Conservation (phyloP, 2,888 invertebrate genomes). For the Microchrysa polita region DNA sequence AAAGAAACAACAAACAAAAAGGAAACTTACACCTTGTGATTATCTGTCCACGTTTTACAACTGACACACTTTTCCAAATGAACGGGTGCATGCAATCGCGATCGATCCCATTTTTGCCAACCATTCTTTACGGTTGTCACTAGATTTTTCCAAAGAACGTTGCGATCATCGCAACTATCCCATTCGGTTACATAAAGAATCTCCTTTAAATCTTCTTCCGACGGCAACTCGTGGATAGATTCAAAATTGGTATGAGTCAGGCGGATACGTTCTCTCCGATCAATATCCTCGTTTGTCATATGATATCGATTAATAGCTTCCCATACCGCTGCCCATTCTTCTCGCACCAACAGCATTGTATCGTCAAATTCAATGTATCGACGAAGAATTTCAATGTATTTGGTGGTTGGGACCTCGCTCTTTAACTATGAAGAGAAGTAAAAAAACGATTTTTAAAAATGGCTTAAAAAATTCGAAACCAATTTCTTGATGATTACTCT, state of each 20-base stretch:
- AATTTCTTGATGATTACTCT: slow-evolving; percentile 18
- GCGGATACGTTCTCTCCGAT: slow-evolving; percentile 59
- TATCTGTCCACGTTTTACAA: slow-evolving; percentile 60
- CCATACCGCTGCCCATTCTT: slow-evolving; percentile 68
- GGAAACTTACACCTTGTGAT: slow-evolving; percentile 59
- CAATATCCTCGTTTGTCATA: slow-evolving; percentile 60
- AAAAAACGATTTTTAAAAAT: slow-evolving; percentile 32
- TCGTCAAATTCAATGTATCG: slow-evolving; percentile 70
- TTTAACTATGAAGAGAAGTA: slow-evolving; percentile 55
- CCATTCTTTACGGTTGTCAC: slow-evolving; percentile 60
- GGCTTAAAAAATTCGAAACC: too few relatives aligned
- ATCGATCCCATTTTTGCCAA: slow-evolving; percentile 60
- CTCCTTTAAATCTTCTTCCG: slow-evolving; percentile 58
- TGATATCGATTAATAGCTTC: slow-evolving; percentile 61
- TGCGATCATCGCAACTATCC: slow-evolving; percentile 60
- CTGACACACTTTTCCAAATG: slow-evolving; percentile 60
- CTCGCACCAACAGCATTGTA: slow-evolving; percentile 69
- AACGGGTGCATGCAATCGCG: slow-evolving; percentile 59
- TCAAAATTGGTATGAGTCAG: slow-evolving; percentile 61
- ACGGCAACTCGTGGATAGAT: slow-evolving; percentile 58
- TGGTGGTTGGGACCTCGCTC: slow-evolving; percentile 59
- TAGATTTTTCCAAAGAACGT: slow-evolving; percentile 62
- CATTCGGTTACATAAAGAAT: slow-evolving; percentile 60
- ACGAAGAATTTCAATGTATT: slow-evolving; percentile 62
- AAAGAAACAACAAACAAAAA: too few relatives aligned